Evolutionary conservation across 2,113 vertebrate genomes (phyloP).

Genomic region (Alosa alosa): DNA sequence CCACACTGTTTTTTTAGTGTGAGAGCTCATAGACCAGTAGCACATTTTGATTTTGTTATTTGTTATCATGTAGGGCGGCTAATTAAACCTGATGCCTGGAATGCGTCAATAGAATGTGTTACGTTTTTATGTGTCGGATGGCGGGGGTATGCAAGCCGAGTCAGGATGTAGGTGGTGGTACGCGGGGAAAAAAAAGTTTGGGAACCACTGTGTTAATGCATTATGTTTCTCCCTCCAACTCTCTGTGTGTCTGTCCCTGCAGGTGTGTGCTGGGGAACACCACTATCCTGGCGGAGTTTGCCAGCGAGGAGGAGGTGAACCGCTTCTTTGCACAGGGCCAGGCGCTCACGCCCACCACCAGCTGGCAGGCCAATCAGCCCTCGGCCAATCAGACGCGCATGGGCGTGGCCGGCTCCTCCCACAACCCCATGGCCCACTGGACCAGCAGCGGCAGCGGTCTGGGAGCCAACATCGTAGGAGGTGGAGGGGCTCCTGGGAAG

Average conservation of each 20-base stretch:
- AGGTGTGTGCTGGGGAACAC: constrained; percentile 97
- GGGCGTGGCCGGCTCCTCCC: constrained; percentile 76
- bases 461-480: constrained; percentile 61
- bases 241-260: background rate
- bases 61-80: too few species aligned
- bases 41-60: too few species aligned
- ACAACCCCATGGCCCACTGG: constrained; percentile 87
- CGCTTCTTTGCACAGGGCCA: constrained; percentile 96
- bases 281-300: constrained; percentile 95
- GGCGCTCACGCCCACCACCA: constrained; percentile 84
- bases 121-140: too few species aligned
- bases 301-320: constrained; percentile 92
- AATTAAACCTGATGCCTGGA: too few species aligned
- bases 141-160: too few species aligned
- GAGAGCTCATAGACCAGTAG: too few species aligned
- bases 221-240: background rate
- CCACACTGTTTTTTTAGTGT: too few species aligned
- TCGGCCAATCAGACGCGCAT: constrained; percentile 82
- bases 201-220: background rate
- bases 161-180: too few species aligned
- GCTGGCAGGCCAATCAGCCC: constrained; percentile 87
- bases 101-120: too few species aligned
- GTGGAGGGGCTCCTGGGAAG: constrained; percentile 58
- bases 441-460: constrained; percentile 77
- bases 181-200: background rate